A percentile compares a stretch with the other conserved stretches of the same genome.
Conservation (phyloP, 2,888 invertebrate genomes). For the Sipha maydis region DNA sequence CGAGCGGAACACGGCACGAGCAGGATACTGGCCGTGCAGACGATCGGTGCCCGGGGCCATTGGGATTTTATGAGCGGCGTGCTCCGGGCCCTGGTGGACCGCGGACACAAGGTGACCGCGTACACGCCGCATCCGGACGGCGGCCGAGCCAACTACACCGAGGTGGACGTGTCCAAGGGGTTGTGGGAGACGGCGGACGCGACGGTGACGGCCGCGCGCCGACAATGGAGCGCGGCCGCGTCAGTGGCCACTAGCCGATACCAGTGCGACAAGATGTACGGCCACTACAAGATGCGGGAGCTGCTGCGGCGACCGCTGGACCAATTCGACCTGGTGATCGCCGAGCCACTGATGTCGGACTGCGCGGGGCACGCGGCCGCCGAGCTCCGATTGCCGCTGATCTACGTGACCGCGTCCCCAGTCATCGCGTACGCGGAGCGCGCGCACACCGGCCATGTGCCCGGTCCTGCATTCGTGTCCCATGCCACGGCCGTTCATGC, state of each 20-base stretch:
- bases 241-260: too few species aligned
- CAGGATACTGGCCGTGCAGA: slow-evolving; percentile 6
- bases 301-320: neutral
- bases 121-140: slow-evolving; percentile 64
- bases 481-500: neutral
- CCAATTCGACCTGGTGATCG: neutral
- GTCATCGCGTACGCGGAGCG: neutral
- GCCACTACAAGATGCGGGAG: neutral
- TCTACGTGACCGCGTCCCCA: neutral
- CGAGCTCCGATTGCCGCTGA: slow-evolving; percentile 4
- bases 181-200: neutral
- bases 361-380: neutral
- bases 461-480: neutral
- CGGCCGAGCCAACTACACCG: slow-evolving; percentile 15
- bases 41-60: slow-evolving; percentile 64
- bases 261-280: neutral
- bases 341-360: neutral
- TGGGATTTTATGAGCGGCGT: slow-evolving; percentile 65
- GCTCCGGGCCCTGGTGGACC: slow-evolving; percentile 64
- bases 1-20: neutral
- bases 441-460: neutral
- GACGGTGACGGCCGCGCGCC: neutral
- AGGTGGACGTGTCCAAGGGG: slow-evolving; percentile 39
- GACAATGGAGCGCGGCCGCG: neutral
- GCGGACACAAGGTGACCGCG: slow-evolving; percentile 65